phyloP scores from a whole-genome alignment of 2,113 vertebrate genomes.

The Andinoacara biseriatus region DNA sequence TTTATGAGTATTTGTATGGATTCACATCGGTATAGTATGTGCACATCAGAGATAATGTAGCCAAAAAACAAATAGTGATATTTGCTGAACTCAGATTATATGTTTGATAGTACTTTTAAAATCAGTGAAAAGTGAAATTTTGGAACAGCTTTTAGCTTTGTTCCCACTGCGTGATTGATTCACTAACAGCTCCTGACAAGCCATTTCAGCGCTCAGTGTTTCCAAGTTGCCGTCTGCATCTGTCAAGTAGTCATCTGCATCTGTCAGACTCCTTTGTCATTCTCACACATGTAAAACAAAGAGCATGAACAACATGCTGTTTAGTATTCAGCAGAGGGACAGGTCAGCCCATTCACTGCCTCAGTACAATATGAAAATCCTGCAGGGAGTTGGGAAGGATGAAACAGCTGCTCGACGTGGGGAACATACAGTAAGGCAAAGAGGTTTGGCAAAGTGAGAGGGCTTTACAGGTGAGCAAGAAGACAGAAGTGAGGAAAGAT shows the following conservation, averaged over 20 bases:
- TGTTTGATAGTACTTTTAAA: background rate
- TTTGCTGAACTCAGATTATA: background rate
- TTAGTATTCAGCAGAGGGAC: constrained; percentile 35
- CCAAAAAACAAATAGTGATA: background rate
- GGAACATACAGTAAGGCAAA: constrained; percentile 11
- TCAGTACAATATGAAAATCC: constrained; percentile 4
- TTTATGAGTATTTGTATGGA: background rate
- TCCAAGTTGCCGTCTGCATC: background rate
- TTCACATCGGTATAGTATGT: background rate
- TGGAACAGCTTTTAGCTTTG: background rate
- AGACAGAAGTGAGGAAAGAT: background rate
- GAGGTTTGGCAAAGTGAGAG: background rate
- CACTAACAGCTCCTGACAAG: constrained; percentile 9
- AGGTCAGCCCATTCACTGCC: background rate
- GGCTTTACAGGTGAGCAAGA: background rate
- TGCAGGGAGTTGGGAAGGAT: constrained; percentile 14
- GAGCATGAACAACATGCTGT: background rate
- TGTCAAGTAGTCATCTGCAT: background rate
- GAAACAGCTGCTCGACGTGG: constrained; percentile 4
- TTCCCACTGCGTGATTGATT: background rate
- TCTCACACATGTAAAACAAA: constrained; percentile 28
- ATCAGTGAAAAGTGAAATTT: background rate
- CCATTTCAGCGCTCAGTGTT: background rate
- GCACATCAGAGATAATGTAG: background rate
- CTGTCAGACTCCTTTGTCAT: constrained; percentile 8